Evolutionary conservation across 2,888 invertebrate species (phyloP).

Genomic region (Drosophila ezoana): DNA sequence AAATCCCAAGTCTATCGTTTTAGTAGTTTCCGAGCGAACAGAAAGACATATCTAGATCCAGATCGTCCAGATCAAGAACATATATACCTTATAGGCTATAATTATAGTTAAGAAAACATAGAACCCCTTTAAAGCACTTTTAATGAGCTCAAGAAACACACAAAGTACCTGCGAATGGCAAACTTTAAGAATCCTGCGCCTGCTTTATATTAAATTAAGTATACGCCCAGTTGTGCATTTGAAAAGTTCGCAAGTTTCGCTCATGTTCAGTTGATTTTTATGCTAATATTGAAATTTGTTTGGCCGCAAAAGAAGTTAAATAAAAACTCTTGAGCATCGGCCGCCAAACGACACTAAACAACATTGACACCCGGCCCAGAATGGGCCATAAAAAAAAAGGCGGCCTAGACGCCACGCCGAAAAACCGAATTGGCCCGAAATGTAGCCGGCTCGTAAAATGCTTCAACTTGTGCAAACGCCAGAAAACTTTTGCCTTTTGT

Average conservation of each 20-base stretch:
- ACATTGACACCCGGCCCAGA: slow-evolving; percentile 70
- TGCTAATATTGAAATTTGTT: slow-evolving; percentile 37
- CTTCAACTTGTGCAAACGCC: slow-evolving; percentile 16
- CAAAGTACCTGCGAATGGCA: slow-evolving; percentile 1
- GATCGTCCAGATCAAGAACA: too few species aligned
- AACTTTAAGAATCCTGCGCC: not conserved
- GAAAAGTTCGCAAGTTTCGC: not conserved
- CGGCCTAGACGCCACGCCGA: slow-evolving; percentile 56
- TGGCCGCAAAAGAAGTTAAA: slow-evolving; percentile 1
- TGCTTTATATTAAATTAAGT: slow-evolving; percentile 9
- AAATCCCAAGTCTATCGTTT: too few species aligned
- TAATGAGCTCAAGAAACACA: not conserved
- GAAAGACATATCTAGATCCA: too few species aligned
- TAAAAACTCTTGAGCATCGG: slow-evolving; percentile 30
- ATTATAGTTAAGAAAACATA: too few species aligned
- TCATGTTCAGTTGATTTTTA: slow-evolving; percentile 46
- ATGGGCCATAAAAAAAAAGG: slow-evolving; percentile 69
- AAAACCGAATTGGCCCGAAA: slow-evolving; percentile 22
- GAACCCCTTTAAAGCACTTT: too few species aligned
- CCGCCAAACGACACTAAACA: slow-evolving; percentile 64
- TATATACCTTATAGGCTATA: too few species aligned
- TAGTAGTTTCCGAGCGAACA: too few species aligned
- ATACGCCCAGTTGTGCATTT: slow-evolving; percentile 28
- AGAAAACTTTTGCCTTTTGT: slow-evolving; percentile 48
- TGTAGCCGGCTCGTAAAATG: slow-evolving; percentile 57